Evolutionary conservation across 2,113 vertebrate species (phyloP).

Genomic region (Ceratotherium simum): DNA sequence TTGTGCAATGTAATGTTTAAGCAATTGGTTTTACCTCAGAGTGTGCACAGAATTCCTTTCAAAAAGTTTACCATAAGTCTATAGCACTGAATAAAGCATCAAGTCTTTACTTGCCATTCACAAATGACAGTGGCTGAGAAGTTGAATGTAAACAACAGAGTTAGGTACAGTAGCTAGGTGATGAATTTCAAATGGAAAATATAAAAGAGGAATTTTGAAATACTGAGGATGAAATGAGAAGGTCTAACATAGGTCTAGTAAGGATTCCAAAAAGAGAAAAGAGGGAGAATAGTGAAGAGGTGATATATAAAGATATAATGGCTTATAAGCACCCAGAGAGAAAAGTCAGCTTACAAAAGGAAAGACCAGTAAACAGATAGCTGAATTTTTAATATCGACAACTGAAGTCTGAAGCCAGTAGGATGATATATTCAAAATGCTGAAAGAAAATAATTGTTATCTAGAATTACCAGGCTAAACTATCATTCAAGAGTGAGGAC

Average conservation of each 20-base stretch:
- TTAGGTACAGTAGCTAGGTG: slow-evolving; percentile 77
- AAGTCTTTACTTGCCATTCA: slow-evolving; percentile 94
- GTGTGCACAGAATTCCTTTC: slow-evolving; percentile 93
- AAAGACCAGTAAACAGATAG: background rate
- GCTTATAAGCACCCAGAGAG: background rate
- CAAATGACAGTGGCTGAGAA: slow-evolving; percentile 95
- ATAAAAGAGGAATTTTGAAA: slow-evolving; percentile 9
- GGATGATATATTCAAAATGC: background rate
- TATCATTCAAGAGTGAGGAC: background rate
- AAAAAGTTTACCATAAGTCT: slow-evolving; percentile 94
- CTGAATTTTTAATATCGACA: background rate
- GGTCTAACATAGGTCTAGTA: background rate
- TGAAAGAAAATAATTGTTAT: background rate
- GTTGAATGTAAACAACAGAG: slow-evolving; percentile 94
- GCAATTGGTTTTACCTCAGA: slow-evolving; percentile 94
- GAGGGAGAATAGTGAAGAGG: background rate
- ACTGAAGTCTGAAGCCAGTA: background rate
- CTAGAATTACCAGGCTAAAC: background rate
- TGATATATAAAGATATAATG: background rate
- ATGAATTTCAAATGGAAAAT: background rate
- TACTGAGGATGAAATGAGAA: background rate
- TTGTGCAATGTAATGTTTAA: slow-evolving; percentile 93
- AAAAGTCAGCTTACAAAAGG: background rate
- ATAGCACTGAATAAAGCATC: slow-evolving; percentile 95
- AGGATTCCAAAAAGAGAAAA: slow-evolving; percentile 31